Evolutionary conservation across 1,140 invertebrate species (phyloP), one percentile per base, ranked within the genome.

Genomic region (Scaptomyza hsui): DNA sequence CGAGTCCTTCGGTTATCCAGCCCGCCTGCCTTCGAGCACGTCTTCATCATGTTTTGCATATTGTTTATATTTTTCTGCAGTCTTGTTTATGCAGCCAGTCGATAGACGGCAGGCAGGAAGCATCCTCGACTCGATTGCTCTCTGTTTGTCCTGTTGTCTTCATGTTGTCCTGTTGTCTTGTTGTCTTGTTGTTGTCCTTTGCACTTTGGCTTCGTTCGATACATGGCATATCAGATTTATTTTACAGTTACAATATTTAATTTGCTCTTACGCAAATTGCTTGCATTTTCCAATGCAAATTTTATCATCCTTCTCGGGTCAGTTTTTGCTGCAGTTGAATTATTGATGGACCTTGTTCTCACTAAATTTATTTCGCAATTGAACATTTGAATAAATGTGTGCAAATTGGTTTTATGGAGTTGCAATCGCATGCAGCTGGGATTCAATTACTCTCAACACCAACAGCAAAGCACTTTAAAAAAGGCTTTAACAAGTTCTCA

Each of bases 171-270:
- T 32, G 59, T n/a, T 51, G 51, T 69, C 44, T n/a, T 51, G 48
- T 44, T 57, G 52, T 37, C 37, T 15, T 56, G 47, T 16, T 61
- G 24, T 73, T 72, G 51, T 51, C 63, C 70, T 72, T 68, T 68
- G 70, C 70, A 60, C 63, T 72, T 55, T 72, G 63, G 42, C 64
- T 32, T 61, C 70, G 47, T 32, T 61, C 70, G 47, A 69, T 60
- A 56, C 55, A 72, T 67, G 45, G 63, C 57, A 67, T 77, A 86
- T 74, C 68, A 65, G 75, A 85, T 81, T 81, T 79, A 86, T 86
- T 63, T 77, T 68, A 57, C 73, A 77, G 82, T 68, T 75, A 81
- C 81, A 86, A 77, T 86, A 85, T 85, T 85, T 85, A 68, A 85
- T 81, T 86, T 86, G 65, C 73, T 85, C 81, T 77, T 72, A 76